Evolutionary conservation across 1,140 invertebrate genomes (phyloP).

Genomic region (Musca domestica): DNA sequence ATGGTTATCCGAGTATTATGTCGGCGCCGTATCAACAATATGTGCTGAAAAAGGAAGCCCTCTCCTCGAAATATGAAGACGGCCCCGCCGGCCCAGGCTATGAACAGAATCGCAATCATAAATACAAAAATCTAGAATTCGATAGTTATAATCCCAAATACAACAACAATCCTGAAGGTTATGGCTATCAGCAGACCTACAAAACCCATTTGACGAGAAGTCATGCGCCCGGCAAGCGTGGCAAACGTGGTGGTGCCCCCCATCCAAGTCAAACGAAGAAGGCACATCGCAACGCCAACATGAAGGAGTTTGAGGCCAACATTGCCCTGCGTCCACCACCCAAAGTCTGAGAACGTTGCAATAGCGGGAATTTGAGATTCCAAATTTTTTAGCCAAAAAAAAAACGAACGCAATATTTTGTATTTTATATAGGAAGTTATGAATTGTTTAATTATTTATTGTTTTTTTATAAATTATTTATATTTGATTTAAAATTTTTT

Average conservation of each 20-base stretch:
- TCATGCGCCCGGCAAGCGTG: constrained; percentile 27
- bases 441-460: no score
- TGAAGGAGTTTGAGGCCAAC: constrained; percentile 47
- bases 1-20: constrained; percentile 35
- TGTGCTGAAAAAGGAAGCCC: constrained; percentile 45
- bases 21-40: constrained; percentile 47
- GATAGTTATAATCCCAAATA: constrained; percentile 51
- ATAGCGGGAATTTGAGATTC: no score
- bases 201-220: constrained; percentile 30
- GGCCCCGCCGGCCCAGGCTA: constrained; percentile 30
- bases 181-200: constrained; percentile 50
- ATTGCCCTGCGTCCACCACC: constrained; percentile 48
- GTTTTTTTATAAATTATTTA: no score
- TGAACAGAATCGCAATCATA: constrained; percentile 29
- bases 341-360: constrained; percentile 27
- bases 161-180: constrained; percentile 51
- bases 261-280: constrained; percentile 37
- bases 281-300: constrained; percentile 22
- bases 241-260: constrained; percentile 32
- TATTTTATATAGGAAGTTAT: no score
- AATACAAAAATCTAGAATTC: constrained; percentile 34
- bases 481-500: no score
- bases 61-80: constrained; percentile 34
- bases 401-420: no score
- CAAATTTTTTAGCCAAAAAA: no score